Conservation (phyloP, 2,797 vertebrate species). For the Loris lydekkerianus region DNA sequence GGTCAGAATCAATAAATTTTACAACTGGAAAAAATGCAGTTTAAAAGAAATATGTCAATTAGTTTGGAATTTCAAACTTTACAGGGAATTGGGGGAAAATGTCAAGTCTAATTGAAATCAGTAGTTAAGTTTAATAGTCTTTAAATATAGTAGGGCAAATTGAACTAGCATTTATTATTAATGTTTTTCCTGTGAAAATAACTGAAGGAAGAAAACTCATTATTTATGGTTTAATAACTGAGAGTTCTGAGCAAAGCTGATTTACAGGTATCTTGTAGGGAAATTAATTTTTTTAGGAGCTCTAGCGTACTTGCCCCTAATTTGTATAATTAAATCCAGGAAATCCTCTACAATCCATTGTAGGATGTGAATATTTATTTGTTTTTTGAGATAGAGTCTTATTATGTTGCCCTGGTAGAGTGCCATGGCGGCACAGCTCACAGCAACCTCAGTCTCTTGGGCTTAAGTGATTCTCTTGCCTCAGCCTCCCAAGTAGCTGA, state of each 20-base stretch:
- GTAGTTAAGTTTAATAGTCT: conserved; percentile 43
- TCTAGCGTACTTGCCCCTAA: conserved; percentile 41
- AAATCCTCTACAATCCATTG: not conserved
- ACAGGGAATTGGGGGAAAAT: conserved; percentile 31
- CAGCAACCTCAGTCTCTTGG: too few species aligned
- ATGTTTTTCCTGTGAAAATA: conserved; percentile 60
- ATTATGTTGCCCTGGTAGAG: too few species aligned
- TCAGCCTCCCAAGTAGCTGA: too few species aligned
- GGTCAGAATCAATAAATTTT: conserved; percentile 58
- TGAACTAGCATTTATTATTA: conserved; percentile 52
- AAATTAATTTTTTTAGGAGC: conserved; percentile 47
- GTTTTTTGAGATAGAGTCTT: too few species aligned
- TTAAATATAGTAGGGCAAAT: conserved; percentile 39
- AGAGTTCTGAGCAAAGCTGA: conserved; percentile 51
- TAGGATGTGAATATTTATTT: conserved; percentile 53
- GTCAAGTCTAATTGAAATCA: conserved; percentile 57
- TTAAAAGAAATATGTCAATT: conserved; percentile 52
- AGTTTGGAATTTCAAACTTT: conserved; percentile 67
- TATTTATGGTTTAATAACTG: conserved; percentile 46
- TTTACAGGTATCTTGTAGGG: conserved; percentile 45
- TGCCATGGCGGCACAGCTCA: too few species aligned
- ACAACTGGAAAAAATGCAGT: not conserved
- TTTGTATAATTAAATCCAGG: conserved; percentile 57
- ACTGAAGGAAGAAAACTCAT: not conserved
- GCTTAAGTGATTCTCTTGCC: too few species aligned